phyloP scores from a whole-genome alignment of 2,888 invertebrate genomes.

The Conchocele bisecta region DNA sequence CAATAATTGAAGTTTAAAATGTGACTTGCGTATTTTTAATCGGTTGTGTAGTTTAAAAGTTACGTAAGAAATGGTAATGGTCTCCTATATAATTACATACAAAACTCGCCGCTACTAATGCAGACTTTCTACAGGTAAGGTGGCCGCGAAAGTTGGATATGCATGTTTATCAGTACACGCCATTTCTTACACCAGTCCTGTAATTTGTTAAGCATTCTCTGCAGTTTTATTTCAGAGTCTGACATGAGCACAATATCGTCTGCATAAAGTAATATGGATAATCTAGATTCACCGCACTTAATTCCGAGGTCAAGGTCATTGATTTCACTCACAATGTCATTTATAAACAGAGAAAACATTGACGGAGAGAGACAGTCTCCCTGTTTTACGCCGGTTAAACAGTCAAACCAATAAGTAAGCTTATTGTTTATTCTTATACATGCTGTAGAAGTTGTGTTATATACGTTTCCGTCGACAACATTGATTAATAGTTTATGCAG shows the following conservation, averaged over 20 bases:
- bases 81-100: too few relatives aligned
- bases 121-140: too few relatives aligned
- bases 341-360: conserved; percentile 23
- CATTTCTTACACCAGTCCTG: conserved; percentile 34
- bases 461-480: neutral
- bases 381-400: conserved; percentile 16
- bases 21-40: too few relatives aligned
- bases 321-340: conserved; percentile 20
- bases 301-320: conserved; percentile 12
- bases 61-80: too few relatives aligned
- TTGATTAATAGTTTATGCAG: neutral
- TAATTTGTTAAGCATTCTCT: conserved; percentile 21
- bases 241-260: conserved; percentile 28
- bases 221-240: conserved; percentile 18
- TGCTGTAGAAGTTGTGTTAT: neutral
- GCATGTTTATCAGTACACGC: conserved; percentile 24
- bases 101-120: too few relatives aligned
- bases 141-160: too few relatives aligned
- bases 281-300: neutral
- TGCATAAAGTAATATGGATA: conserved; percentile 33
- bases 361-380: conserved; percentile 35
- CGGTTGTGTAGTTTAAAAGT: too few relatives aligned
- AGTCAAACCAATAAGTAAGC: conserved; percentile 28
- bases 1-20: too few relatives aligned
- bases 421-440: conserved; percentile 20